A percentile compares a stretch with the other conserved stretches of the same genome.
phyloP scores from a whole-genome alignment of 2,113 vertebrate genomes.

The Choloepus hoffmanni region DNA sequence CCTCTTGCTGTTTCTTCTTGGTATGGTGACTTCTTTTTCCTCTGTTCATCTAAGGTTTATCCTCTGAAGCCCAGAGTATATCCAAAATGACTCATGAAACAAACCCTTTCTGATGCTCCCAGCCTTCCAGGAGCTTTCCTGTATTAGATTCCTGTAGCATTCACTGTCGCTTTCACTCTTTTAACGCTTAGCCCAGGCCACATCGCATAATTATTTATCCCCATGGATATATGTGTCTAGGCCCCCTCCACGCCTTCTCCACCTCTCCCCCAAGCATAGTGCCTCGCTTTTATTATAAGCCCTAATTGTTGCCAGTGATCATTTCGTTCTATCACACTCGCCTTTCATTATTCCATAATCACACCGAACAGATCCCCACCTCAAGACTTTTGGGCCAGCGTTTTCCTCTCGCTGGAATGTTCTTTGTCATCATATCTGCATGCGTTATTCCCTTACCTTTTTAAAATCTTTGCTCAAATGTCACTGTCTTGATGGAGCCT shows the following conservation, averaged over 20 bases:
- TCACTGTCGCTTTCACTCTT: neutral
- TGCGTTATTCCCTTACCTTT: neutral
- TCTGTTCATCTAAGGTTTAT: neutral
- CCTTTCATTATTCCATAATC: neutral
- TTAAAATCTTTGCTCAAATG: neutral
- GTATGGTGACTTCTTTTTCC: neutral
- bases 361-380: neutral
- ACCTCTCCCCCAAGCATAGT: neutral
- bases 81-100: neutral
- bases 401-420: neutral
- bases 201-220: neutral
- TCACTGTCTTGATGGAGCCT: neutral
- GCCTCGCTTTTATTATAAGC: neutral
- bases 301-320: neutral
- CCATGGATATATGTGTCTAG: neutral
- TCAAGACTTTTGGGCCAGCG: neutral
- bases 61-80: neutral
- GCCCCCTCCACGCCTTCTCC: rapidly evolving
- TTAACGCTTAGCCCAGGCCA: neutral
- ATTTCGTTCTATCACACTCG: neutral
- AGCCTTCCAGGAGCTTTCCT: neutral
- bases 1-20: neutral
- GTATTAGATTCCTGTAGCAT: neutral
- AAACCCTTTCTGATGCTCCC: neutral
- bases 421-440: neutral